These are phyloP conservation scores for Trichonephila clavata DNA, from an alignment of 1,140 invertebrate species.

Conservation along the genomic window DNA sequence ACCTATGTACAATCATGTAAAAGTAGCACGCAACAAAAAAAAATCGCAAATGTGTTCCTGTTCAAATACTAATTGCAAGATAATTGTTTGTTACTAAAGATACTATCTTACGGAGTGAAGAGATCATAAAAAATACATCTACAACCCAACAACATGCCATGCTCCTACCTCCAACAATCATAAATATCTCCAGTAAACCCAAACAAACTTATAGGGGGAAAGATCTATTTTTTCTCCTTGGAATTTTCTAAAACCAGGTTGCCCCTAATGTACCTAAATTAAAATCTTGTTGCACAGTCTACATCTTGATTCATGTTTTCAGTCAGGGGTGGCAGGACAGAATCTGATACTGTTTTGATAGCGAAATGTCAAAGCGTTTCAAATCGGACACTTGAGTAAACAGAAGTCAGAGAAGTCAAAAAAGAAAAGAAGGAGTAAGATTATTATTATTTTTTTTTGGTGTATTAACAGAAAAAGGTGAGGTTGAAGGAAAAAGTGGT, in stretches of 20 bases:
- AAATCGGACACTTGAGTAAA: constrained; percentile 48
- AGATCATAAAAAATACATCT: background rate
- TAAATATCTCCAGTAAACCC: background rate
- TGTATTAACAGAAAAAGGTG: background rate
- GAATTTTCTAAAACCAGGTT: background rate
- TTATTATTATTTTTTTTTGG: background rate
- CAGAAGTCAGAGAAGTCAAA: background rate
- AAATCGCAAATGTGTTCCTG: no score
- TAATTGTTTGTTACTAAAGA: no score
- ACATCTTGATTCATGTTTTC: background rate
- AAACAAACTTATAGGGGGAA: background rate
- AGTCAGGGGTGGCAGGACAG: background rate
- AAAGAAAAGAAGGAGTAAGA: background rate
- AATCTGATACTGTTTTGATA: constrained; percentile 39
- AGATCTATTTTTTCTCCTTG: background rate
- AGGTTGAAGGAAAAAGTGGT: background rate
- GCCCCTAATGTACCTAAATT: background rate
- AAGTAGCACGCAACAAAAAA: no score
- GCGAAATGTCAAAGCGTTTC: constrained; percentile 24
- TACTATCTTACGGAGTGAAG: no score
- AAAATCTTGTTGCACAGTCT: background rate
- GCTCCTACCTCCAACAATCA: background rate
- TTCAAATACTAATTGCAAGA: no score
- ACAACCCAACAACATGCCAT: background rate
- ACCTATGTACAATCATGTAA: no score